A percentile compares a stretch with the other conserved stretches of the same genome.
These are phyloP conservation scores for Watsonalla binaria DNA, from an alignment of 2,888 invertebrate species.

Conservation along the genomic window DNA sequence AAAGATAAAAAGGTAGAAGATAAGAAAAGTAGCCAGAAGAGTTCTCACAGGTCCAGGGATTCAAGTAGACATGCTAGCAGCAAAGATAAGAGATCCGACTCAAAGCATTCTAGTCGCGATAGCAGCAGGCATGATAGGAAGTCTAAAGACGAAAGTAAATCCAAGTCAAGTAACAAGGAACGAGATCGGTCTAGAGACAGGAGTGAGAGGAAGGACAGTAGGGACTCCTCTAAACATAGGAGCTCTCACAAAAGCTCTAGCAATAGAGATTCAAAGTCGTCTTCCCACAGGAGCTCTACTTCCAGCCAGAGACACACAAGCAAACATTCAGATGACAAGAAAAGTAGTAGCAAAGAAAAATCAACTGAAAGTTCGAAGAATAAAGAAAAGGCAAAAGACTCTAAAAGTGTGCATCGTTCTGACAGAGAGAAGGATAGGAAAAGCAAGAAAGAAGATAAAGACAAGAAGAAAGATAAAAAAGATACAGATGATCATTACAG, in stretches of 20 bases:
- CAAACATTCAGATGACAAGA: conserved; percentile 59
- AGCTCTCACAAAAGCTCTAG: conserved; percentile 61
- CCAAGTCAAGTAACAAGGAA: conserved; percentile 55
- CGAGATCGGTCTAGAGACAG: conserved; percentile 50
- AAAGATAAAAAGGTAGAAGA: conserved; percentile 57
- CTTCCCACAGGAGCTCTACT: conserved; percentile 49
- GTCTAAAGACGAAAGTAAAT: conserved; percentile 58
- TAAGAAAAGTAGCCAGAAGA: conserved; percentile 54
- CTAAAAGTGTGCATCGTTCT: conserved; percentile 56
- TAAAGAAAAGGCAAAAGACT: conserved; percentile 50
- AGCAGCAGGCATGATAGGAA: conserved; percentile 59
- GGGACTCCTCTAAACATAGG: conserved; percentile 61
- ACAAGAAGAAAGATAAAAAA: conserved; percentile 72
- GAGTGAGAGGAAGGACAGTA: conserved; percentile 55
- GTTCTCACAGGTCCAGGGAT: conserved; percentile 63
- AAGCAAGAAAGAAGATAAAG: conserved; percentile 65
- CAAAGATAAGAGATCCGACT: conserved; percentile 59
- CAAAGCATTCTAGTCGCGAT: conserved; percentile 61
- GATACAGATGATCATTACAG: conserved; percentile 85
- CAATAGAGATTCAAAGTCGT: conserved; percentile 51
- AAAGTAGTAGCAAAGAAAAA: conserved; percentile 56
- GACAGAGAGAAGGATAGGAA: conserved; percentile 62
- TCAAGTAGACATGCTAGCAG: conserved; percentile 60
- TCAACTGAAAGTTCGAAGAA: conserved; percentile 37
- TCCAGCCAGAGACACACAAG: conserved; percentile 54